These are phyloP conservation scores for Gibbula magus DNA, from an alignment of 2,888 invertebrate species.

Conservation along the genomic window DNA sequence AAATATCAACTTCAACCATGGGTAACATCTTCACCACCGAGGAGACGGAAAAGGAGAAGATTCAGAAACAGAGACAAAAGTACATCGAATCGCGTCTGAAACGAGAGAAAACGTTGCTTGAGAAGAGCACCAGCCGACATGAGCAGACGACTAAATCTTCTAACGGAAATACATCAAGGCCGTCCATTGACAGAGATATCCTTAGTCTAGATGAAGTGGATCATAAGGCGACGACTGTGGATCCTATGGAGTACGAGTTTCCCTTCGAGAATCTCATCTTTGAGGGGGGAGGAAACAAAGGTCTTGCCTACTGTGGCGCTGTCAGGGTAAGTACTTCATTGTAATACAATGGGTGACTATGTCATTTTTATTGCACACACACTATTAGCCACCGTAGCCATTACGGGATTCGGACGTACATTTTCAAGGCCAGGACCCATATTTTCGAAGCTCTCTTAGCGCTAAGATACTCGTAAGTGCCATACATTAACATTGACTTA, in stretches of 20 bases:
- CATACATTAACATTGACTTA: too few species aligned
- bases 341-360: too few species aligned
- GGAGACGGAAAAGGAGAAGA: conserved; percentile 9
- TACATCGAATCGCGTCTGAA: background rate
- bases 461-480: too few species aligned
- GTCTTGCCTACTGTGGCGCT: conserved; percentile 34
- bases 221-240: background rate
- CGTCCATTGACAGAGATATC: background rate
- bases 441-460: too few species aligned
- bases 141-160: background rate
- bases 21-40: background rate
- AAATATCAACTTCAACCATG: background rate
- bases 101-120: background rate
- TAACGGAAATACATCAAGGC: background rate
- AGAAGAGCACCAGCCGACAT: background rate
- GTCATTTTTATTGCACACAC: too few species aligned
- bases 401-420: too few species aligned
- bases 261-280: conserved; percentile 35
- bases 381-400: too few species aligned
- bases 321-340: conserved; percentile 20
- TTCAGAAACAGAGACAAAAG: background rate
- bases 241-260: conserved; percentile 25
- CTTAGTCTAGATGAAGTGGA: conserved; percentile 26
- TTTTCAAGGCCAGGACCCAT: too few species aligned
- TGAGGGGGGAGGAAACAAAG: conserved; percentile 37